Evolutionary conservation across 2,888 invertebrate genomes (phyloP).

Genomic region (Hartigia nigra): DNA sequence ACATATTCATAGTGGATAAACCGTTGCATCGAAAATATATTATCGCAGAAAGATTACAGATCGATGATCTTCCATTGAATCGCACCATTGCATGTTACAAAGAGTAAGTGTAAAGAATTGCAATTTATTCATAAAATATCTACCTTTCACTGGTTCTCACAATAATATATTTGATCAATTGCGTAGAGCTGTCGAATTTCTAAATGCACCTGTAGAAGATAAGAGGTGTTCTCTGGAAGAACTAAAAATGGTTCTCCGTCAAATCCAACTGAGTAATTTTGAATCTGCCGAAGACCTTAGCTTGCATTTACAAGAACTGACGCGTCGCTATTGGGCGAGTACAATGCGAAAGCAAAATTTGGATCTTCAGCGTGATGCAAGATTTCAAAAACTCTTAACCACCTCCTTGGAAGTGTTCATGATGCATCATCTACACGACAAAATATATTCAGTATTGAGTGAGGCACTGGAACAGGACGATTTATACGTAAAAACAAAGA

Average conservation of each 20-base stretch:
- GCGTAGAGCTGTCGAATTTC: conserved; percentile 37
- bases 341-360: conserved; percentile 41
- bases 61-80: conserved; percentile 31
- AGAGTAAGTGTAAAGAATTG: conserved; percentile 37
- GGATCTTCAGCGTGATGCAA: conserved; percentile 46
- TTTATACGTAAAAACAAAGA: conserved; percentile 54
- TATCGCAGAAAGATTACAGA: neutral
- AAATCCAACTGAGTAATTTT: conserved; percentile 31
- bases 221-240: conserved; percentile 27
- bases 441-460: conserved; percentile 56
- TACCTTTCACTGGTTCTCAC: neutral
- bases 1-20: conserved; percentile 41
- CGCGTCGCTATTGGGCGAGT: conserved; percentile 44
- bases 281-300: conserved; percentile 37
- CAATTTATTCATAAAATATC: neutral
- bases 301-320: conserved; percentile 37
- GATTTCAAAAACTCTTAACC: conserved; percentile 48
- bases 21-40: conserved; percentile 38
- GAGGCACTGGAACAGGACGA: conserved; percentile 54
- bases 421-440: conserved; percentile 57
- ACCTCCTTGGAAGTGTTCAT: conserved; percentile 48
- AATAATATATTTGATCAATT: neutral
- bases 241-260: conserved; percentile 27
- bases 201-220: conserved; percentile 29
- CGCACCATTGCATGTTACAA: conserved; percentile 38